Base-by-base conservation (phyloP, 1,140 invertebrate species). In the Zaprionus taronus region DNA sequence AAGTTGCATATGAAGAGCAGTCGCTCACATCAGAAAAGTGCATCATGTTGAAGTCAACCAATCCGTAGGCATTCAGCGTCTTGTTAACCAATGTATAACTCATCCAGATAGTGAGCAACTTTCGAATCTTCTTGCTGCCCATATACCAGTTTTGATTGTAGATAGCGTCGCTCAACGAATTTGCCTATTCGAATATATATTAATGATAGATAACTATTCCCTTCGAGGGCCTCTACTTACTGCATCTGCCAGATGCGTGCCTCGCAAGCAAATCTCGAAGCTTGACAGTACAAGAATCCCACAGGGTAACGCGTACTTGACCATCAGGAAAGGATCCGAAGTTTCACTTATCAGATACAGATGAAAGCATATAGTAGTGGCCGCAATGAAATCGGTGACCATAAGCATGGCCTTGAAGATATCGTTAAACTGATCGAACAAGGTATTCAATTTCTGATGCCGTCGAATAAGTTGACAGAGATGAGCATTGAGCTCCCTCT, bases 11-110 rank as follows among this genome's bases (percentile, higher is more conserved):
- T 26, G 2, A 7, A 44, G 1, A 7, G 1, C 15, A 12, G 7
- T 6, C 0, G 75, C 81, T 75, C 2, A 87, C 85, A 20, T 87
- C 74, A 0, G 73, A 49, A 22, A 87, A 87, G 57, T 90, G 84
- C 28, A 65, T 66, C 85, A 87, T 87, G n/a, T 87, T 89, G 28
- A 87, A 44, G 12, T 84, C 62, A 14, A 81, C 64, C 0, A 87
- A 36, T 0, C 84, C 85, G 6, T 65, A 84, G 15, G 77, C 84
- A 5, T 67, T 77, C 0, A 87, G 11, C 17, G 72, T 72, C 22
- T 72, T 61, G 6, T 71, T 65, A 0, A 55, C n/a, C 44, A 81
- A 65, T 4, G 81, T 22, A 22, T 84, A 84, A n/a, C 69, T 77
- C 12, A 81, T 3, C 81, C 84, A 87, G 6, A 87, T 72, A 0